Evolutionary conservation across 2,888 invertebrate species (phyloP).

Genomic region (Zaprionus bogoriensis): DNA sequence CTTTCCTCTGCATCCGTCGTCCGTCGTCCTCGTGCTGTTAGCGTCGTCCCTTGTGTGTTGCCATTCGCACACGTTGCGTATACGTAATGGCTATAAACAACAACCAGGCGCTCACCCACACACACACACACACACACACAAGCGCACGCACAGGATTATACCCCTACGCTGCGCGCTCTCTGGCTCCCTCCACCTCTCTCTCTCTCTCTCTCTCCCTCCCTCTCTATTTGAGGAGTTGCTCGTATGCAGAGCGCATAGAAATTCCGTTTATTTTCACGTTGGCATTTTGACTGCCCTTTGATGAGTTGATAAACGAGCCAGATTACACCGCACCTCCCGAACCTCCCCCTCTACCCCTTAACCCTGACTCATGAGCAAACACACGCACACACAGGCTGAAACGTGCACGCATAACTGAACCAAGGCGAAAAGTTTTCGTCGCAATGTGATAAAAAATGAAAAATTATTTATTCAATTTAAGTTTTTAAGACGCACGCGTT

Average conservation of each 20-base stretch:
- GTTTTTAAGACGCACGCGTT: constrained; percentile 51
- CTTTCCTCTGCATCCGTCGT: constrained; percentile 2
- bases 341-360: background rate
- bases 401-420: constrained; percentile 10
- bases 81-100: constrained; percentile 64
- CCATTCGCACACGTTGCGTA: constrained; percentile 72
- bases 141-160: constrained; percentile 20
- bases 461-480: constrained; percentile 30
- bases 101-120: constrained; percentile 29
- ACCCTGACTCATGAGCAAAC: constrained; percentile 7
- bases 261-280: constrained; percentile 66
- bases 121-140: constrained; percentile 3
- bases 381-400: background rate
- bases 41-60: constrained; percentile 59
- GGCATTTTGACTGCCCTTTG: constrained; percentile 69
- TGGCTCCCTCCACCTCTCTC: no score
- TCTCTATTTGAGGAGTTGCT: constrained; percentile 8
- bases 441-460: constrained; percentile 28
- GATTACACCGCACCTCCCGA: no score
- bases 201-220: background rate
- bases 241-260: constrained; percentile 44
- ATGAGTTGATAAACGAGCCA: constrained; percentile 62
- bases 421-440: constrained; percentile 1
- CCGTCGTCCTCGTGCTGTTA: constrained; percentile 6
- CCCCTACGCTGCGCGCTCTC: constrained; percentile 17